A percentile compares a stretch with the other conserved stretches of the same genome.
Conservation (phyloP, 2,797 vertebrate species). For the Coregonus sp. region DNA sequence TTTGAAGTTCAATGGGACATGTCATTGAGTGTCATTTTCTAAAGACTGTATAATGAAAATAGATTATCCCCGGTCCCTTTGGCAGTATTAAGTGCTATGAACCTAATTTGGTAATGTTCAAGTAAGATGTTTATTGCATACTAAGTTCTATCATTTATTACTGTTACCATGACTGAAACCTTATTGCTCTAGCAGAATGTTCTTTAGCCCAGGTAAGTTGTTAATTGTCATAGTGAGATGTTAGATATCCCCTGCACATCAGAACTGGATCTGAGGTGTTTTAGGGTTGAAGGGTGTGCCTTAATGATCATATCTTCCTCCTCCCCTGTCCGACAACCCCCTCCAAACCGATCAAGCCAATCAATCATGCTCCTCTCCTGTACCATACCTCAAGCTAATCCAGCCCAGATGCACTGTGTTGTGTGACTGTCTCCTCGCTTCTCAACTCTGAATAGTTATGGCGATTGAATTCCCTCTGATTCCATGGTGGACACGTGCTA, state of each 20-base stretch:
- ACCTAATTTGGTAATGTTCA: neutral
- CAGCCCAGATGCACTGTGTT: conserved; percentile 8
- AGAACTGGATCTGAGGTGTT: neutral
- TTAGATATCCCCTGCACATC: neutral
- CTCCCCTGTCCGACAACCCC: conserved; percentile 29
- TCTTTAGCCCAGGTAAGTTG: conserved; percentile 6
- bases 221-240: neutral
- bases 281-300: neutral
- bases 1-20: neutral
- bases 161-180: neutral
- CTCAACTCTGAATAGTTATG: conserved; percentile 40
- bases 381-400: conserved; percentile 26
- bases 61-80: too few relatives aligned
- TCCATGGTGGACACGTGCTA: conserved; percentile 25
- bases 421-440: conserved; percentile 18
- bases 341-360: conserved; percentile 56
- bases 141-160: neutral
- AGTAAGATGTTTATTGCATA: neutral
- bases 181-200: neutral
- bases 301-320: neutral
- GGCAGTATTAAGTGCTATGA: neutral
- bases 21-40: neutral
- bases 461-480: conserved; percentile 37
- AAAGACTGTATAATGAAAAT: neutral
- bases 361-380: conserved; percentile 19